phyloP scores from a whole-genome alignment of 2,797 vertebrate genomes.

The Sebastes dallii region DNA sequence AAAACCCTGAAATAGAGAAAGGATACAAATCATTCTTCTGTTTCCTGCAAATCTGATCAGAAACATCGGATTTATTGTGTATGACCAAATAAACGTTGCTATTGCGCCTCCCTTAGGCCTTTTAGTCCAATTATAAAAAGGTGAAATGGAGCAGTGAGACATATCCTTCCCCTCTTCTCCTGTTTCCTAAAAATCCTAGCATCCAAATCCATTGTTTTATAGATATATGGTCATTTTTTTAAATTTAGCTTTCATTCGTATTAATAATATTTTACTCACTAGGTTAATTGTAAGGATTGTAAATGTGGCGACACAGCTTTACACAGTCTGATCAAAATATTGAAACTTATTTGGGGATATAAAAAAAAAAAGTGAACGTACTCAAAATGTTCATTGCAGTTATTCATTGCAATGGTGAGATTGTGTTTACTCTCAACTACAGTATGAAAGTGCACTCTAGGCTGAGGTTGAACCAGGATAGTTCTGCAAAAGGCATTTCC shows the following conservation, averaged over 20 bases:
- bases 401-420: neutral
- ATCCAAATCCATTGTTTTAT: neutral
- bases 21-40: neutral
- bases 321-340: neutral
- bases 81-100: neutral
- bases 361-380: neutral
- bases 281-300: neutral
- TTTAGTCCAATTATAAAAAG: constrained; percentile 11
- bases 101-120: constrained; percentile 3
- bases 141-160: constrained; percentile 2
- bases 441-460: neutral
- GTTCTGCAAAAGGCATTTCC: constrained; percentile 23
- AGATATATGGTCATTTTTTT: neutral
- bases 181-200: neutral
- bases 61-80: constrained; percentile 13
- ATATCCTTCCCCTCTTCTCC: neutral
- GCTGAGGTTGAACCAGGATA: constrained; percentile 31
- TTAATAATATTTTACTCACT: neutral
- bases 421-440: neutral
- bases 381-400: neutral
- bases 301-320: neutral
- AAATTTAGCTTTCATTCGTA: neutral
- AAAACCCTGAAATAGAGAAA: constrained; percentile 12
- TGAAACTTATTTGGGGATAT: neutral
- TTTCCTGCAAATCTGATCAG: constrained; percentile 16